Percentiles rank a stretch among this genome's conserved stretches.
phyloP scores from a whole-genome alignment of 2,113 vertebrate species.

The Desmodus rotundus region DNA sequence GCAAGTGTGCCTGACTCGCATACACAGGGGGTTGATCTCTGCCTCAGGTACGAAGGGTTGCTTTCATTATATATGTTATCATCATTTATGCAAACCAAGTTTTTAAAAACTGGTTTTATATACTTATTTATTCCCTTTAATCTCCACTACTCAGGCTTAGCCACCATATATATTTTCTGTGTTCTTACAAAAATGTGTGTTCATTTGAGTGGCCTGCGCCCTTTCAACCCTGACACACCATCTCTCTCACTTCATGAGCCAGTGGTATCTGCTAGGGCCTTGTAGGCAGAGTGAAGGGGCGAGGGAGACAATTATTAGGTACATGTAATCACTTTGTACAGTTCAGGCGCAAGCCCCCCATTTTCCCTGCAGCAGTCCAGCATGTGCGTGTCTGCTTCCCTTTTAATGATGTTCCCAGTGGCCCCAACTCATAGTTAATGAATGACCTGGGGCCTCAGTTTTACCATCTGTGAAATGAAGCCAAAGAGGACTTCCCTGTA shows the following conservation, averaged over 20 bases:
- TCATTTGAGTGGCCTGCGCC: neutral
- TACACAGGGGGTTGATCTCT: neutral
- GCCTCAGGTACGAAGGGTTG: neutral
- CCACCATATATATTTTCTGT: neutral
- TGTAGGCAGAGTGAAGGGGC: neutral
- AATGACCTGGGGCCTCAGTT: neutral
- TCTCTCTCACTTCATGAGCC: neutral
- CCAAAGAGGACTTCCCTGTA: neutral
- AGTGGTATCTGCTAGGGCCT: neutral
- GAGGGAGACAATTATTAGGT: neutral
- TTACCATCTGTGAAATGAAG: slow-evolving; percentile 38
- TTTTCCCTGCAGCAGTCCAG: neutral
- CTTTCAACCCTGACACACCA: neutral
- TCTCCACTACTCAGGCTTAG: neutral
- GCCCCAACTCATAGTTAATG: neutral
- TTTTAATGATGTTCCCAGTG: neutral
- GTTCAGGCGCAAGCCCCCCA: neutral
- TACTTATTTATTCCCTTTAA: neutral
- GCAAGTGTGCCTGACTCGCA: neutral
- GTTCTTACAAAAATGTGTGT: neutral
- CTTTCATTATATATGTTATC: neutral
- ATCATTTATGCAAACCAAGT: neutral
- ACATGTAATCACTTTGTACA: neutral
- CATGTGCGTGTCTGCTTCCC: neutral
- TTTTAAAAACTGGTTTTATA: neutral